Percentiles rank a stretch among this genome's conserved stretches.
Conservation (phyloP, 2,113 vertebrate genomes). For the Entosphenus tridentatus region DNA sequence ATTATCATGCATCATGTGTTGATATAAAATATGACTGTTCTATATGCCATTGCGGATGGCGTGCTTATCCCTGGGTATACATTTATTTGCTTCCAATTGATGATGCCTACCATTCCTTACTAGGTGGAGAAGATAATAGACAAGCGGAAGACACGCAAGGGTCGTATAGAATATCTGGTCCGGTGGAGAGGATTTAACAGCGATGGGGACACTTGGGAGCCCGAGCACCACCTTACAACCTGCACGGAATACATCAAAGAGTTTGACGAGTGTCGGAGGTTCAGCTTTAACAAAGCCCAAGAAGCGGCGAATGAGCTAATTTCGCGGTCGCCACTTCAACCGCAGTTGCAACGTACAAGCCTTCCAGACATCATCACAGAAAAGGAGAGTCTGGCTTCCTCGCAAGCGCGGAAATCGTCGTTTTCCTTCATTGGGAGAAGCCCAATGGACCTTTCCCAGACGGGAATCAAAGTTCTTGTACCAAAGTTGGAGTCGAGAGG, state of each 20-base stretch:
- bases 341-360: too few relatives aligned
- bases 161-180: conserved; percentile 70
- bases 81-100: too few relatives aligned
- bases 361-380: too few relatives aligned
- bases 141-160: conserved; percentile 67
- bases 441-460: conserved; percentile 64
- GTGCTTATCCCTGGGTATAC: too few relatives aligned
- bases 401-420: too few relatives aligned
- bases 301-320: too few relatives aligned
- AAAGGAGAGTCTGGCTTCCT: too few relatives aligned
- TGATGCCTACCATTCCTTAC: not conserved
- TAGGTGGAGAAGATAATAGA: conserved; percentile 83
- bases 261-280: conserved; percentile 29
- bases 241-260: conserved; percentile 73
- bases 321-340: too few relatives aligned
- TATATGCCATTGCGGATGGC: too few relatives aligned
- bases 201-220: conserved; percentile 86
- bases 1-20: too few relatives aligned
- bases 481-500: conserved; percentile 25
- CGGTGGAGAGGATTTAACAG: conserved; percentile 71
- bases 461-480: conserved; percentile 86
- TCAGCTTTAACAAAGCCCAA: too few relatives aligned
- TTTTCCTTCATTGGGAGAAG: conserved; percentile 27
- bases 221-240: conserved; percentile 63
- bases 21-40: too few relatives aligned